Percentiles rank a stretch among this genome's conserved stretches.
phyloP scores from a whole-genome alignment of 2,113 vertebrate genomes.

The Athene noctua region DNA sequence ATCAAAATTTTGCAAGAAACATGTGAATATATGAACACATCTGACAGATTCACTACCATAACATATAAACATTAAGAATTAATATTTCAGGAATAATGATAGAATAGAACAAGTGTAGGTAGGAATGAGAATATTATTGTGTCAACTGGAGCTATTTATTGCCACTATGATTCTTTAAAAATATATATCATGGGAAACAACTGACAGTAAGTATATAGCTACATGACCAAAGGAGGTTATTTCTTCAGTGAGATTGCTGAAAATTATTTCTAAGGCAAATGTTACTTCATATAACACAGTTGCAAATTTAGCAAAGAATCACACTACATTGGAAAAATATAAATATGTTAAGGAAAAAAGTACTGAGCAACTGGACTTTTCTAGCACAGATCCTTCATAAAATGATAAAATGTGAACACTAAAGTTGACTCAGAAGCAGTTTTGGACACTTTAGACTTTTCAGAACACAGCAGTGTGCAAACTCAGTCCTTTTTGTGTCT shows the following conservation, averaged over 20 bases:
- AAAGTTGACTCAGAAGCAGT: not conserved
- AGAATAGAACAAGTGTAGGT: not conserved
- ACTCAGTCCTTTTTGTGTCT: not conserved
- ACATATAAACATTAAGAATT: not conserved
- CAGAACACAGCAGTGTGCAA: not conserved
- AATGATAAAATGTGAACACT: not conserved
- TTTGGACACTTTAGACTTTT: not conserved
- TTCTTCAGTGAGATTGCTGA: not conserved
- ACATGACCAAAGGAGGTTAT: not conserved
- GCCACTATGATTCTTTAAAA: conserved; percentile 3
- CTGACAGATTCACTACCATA: conserved; percentile 26
- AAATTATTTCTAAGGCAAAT: not conserved
- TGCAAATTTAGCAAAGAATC: not conserved
- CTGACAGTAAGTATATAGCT: not conserved
- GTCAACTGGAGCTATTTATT: not conserved
- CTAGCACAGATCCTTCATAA: not conserved
- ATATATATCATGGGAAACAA: not conserved
- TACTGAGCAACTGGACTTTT: not conserved
- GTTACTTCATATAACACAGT: not conserved
- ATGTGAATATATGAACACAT: not conserved
- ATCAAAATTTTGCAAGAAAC: not conserved
- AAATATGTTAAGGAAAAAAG: not conserved
- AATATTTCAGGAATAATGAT: not conserved
- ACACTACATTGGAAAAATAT: not conserved
- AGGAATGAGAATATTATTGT: not conserved